A percentile compares a stretch with the other conserved stretches of the same genome.
Evolutionary conservation across 1,140 invertebrate genomes (phyloP).

Genomic region (Camponotus floridanus): DNA sequence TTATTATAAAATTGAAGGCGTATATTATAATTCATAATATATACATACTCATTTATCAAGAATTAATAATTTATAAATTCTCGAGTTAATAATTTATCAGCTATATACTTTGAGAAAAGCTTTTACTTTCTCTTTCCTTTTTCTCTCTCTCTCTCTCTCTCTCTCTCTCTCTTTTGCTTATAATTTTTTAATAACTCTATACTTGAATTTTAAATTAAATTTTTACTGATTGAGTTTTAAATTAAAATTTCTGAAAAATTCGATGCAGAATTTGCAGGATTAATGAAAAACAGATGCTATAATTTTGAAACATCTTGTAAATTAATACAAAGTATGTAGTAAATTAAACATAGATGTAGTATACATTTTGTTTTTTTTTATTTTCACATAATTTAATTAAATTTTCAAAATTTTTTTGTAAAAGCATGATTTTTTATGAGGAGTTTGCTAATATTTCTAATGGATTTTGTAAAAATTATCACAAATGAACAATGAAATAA

Average conservation of each 20-base stretch:
- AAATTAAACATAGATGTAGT: not conserved
- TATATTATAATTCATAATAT: constrained; percentile 16
- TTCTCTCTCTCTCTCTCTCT: not conserved
- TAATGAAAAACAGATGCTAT: not conserved
- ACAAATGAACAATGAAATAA: not conserved
- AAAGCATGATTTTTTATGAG: not conserved
- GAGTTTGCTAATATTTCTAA: not conserved
- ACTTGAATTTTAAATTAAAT: constrained; percentile 18
- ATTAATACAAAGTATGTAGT: not conserved
- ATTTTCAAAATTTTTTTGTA: not conserved
- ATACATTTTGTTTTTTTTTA: not conserved
- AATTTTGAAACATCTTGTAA: not conserved
- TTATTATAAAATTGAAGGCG: constrained; percentile 11
- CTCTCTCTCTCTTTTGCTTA: not conserved
- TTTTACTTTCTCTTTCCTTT: not conserved
- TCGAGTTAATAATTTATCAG: constrained; percentile 23
- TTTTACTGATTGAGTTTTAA: not conserved
- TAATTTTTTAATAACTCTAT: not conserved
- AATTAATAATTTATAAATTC: constrained; percentile 32
- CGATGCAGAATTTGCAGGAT: not conserved
- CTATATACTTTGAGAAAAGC: not conserved
- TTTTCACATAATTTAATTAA: not conserved
- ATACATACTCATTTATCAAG: constrained; percentile 3
- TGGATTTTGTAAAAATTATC: constrained; percentile 2
- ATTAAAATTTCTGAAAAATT: constrained; percentile 28